A percentile compares a stretch with the other conserved stretches of the same genome.
These are phyloP conservation scores for Eidolon helvum DNA, from an alignment of 2,113 vertebrate genomes.

Conservation along the genomic window DNA sequence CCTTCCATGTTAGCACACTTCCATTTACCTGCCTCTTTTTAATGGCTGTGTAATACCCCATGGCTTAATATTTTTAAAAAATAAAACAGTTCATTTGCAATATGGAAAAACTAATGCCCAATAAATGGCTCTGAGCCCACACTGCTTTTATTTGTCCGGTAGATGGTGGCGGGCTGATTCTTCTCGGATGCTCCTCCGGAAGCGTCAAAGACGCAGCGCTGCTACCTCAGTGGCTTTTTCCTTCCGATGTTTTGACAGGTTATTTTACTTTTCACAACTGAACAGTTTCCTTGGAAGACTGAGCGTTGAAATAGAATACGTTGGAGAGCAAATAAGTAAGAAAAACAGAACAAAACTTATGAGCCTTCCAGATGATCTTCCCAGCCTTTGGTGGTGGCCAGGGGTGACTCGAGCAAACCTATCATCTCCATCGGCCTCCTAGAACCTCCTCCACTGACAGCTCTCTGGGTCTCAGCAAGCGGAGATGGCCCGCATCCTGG, in stretches of 20 bases:
- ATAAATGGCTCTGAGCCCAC: no score
- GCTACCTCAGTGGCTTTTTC: neutral
- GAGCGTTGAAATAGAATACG: neutral
- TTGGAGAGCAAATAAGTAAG: neutral
- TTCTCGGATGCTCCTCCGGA: neutral
- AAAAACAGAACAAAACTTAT: neutral
- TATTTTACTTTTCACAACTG: neutral
- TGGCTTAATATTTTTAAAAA: slow-evolving; percentile 1
- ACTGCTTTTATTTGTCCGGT: neutral
- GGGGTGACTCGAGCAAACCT: neutral
- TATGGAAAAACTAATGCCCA: neutral
- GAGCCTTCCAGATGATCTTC: neutral
- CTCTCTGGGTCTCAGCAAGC: neutral
- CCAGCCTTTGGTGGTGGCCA: neutral
- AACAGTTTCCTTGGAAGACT: neutral
- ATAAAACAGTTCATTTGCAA: neutral
- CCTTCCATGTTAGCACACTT: neutral
- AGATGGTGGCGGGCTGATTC: rapidly evolving
- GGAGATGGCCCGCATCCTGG: neutral
- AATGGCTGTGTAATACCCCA: neutral
- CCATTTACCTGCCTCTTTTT: neutral
- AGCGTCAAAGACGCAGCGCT: rapidly evolving
- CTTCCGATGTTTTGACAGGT: neutral
- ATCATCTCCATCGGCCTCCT: neutral
- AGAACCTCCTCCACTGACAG: neutral